phyloP scores from a whole-genome alignment of 2,113 vertebrate species.

The Alosa alosa region DNA sequence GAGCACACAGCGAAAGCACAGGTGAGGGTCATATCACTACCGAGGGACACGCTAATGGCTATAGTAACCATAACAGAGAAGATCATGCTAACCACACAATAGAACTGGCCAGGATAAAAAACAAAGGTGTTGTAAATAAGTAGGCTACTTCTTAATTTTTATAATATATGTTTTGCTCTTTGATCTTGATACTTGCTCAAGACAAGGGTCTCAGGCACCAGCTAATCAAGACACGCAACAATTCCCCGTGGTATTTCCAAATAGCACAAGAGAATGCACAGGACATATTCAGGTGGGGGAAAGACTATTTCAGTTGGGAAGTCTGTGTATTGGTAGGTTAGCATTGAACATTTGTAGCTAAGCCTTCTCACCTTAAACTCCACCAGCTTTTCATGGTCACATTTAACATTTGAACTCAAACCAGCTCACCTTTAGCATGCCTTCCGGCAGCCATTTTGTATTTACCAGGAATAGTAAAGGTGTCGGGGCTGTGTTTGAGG shows the following conservation, averaged over 20 bases:
- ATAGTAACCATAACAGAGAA: neutral
- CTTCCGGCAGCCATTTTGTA: neutral
- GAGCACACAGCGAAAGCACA: conserved; percentile 9
- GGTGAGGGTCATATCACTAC: neutral
- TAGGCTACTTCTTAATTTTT: neutral
- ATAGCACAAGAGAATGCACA: neutral
- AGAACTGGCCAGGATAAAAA: neutral
- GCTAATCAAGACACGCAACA: neutral
- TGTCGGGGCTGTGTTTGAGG: neutral
- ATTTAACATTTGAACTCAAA: neutral
- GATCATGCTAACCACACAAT: neutral
- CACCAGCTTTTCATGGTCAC: neutral
- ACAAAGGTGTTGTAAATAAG: neutral
- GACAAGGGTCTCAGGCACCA: neutral
- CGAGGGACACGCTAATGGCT: neutral
- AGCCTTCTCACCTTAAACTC: neutral
- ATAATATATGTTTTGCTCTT: neutral
- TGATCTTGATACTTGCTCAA: neutral
- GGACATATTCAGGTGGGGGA: too few species aligned
- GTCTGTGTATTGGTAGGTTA: neutral
- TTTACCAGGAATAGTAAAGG: neutral
- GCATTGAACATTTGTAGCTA: neutral
- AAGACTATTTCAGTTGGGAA: neutral
- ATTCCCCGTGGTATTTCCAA: neutral
- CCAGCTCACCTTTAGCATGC: neutral